Conservation (phyloP, 35 echinoderm and acorn worm species). For the Heliocidaris tuberculata region DNA sequence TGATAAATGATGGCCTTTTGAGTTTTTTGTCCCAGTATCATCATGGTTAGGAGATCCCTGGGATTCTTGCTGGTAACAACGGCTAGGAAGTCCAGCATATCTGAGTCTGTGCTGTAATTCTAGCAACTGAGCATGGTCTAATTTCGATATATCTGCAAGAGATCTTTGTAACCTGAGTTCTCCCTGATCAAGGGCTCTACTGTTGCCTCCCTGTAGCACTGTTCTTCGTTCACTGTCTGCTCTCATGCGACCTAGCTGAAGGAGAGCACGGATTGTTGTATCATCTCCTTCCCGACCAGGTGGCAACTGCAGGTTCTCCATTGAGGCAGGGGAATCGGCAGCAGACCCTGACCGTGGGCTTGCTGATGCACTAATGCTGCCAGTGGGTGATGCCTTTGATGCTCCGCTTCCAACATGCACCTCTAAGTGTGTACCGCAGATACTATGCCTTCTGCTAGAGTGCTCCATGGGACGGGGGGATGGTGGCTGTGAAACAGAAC, state of each 20-base stretch:
- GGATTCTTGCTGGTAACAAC: background rate
- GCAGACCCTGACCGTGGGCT: conserved; percentile 5
- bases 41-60: background rate
- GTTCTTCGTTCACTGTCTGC: conserved; percentile 49
- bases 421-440: conserved; percentile 34
- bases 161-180: background rate
- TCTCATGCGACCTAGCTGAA: conserved; percentile 59
- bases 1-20: background rate
- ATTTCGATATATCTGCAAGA: conserved; percentile 36
- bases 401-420: background rate
- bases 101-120: conserved; percentile 25
- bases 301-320: conserved; percentile 73
- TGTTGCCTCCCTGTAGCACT: conserved; percentile 35
- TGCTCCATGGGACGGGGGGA: conserved; percentile 21
- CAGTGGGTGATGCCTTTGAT: conserved; percentile 43
- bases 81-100: conserved; percentile 26
- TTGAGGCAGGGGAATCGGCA: conserved; percentile 11
- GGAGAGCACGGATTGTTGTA: conserved; percentile 73
- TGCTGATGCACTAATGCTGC: conserved; percentile 29
- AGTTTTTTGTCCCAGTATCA: background rate
- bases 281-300: conserved; percentile 87
- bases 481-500: conserved; percentile 49
- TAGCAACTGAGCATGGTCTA: conserved; percentile 38
- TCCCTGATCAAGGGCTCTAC: background rate
- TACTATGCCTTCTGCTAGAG: background rate